Percentiles rank a stretch among this genome's conserved stretches.
phyloP scores from a whole-genome alignment of 2,113 vertebrate genomes.

The Himantopus leucocephalus region DNA sequence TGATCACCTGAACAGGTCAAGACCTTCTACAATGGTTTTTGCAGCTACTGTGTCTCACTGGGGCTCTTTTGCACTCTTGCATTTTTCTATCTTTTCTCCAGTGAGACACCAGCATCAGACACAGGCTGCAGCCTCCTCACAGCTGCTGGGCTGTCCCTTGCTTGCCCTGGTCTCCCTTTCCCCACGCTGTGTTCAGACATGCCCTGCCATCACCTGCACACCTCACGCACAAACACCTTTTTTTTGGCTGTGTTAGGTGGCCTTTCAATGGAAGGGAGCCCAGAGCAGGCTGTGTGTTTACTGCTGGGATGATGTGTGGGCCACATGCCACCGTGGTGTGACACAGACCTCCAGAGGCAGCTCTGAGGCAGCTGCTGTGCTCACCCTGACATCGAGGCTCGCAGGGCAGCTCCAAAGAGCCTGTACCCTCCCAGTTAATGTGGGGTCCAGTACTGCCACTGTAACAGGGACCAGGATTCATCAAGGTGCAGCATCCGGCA shows the following conservation, averaged over 20 bases:
- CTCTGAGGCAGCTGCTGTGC: neutral
- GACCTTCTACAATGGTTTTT: neutral
- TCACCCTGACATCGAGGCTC: neutral
- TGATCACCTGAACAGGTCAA: neutral
- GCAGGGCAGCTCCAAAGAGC: neutral
- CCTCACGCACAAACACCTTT: neutral
- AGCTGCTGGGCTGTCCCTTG: neutral
- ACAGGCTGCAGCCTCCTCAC: neutral
- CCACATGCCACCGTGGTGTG: neutral
- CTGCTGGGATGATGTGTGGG: neutral
- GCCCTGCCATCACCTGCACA: neutral
- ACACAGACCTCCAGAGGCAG: neutral
- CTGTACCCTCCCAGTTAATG: neutral
- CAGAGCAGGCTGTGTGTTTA: neutral
- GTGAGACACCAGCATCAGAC: neutral
- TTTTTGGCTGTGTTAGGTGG: neutral
- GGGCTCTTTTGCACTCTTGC: neutral
- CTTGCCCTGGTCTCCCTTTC: neutral
- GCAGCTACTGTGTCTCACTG: neutral
- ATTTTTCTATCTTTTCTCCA: neutral
- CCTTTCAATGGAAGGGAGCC: neutral
- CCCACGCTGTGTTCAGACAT: neutral
- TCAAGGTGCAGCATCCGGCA: neutral
- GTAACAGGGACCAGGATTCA: neutral
- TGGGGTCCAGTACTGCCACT: neutral